Evolutionary conservation across 2,113 vertebrate genomes (phyloP), one percentile per base, ranked within the genome.

Genomic region (Silurus glanis): DNA sequence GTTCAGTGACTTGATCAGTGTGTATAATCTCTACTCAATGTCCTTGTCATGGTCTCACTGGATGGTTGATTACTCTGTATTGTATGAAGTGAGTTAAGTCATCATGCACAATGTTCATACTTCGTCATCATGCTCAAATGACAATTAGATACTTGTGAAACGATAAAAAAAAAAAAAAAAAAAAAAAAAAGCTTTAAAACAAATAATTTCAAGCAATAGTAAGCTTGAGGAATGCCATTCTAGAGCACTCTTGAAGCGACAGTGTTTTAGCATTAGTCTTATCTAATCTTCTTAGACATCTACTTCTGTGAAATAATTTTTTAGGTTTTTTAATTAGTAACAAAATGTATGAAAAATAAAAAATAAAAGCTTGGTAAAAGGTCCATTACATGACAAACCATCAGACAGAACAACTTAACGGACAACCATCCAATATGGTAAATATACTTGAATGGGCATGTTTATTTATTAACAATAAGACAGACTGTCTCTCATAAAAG

Each of bases 381-480:
- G 87, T 85, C 67, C 84, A 88, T 86, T 51, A 86, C 85, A 75
- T 69, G 62, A 88, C 8, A 80, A 80, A 59, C 66, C 51, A 88
- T 82, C 45, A 12, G 28, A 87, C 88, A 64, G 25, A 25, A 88
- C 71, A 81, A 55, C 23, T 47, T 79, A 64, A 82, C 19, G 62
- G 62, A 64, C 59, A 78, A 89, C 78, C 83, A 86, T 89, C 74
- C 72, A 56, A 87, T 21, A 45, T 49, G 83, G 83, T 90, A 89
- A 83, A 87, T 80, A 88, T 78, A 85, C 81, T 75, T 64, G 69
- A 91, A 89, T 89, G 74, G 86, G 59, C 83, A 71, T 83, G 55
- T 87, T 88, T 86, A 91, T 84, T 89, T 87, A 86, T 69, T 84
- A 86, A 84, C 85, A 87, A 78, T 85, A 86, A 85, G 87, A 91